Evolutionary conservation across 2,888 invertebrate species (phyloP).

Genomic region (Zaprionus obscuricornis): DNA sequence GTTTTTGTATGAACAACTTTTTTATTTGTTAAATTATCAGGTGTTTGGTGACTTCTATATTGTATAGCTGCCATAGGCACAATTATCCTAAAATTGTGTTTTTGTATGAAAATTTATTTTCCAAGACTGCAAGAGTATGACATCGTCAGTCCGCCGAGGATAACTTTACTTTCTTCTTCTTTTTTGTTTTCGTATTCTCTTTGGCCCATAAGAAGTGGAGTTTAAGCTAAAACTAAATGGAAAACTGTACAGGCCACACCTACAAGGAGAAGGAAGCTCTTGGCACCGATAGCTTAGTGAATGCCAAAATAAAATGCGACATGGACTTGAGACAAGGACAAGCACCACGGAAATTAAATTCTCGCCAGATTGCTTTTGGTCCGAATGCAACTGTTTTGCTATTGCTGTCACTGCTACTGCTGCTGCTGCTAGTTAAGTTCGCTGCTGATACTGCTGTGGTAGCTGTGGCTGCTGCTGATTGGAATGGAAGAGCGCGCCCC

Average conservation of each 20-base stretch:
- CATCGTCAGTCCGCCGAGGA: too few species aligned
- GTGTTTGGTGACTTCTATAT: too few species aligned
- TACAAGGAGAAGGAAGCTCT: slow-evolving; percentile 14
- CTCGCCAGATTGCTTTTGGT: slow-evolving; percentile 42
- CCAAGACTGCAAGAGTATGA: too few species aligned
- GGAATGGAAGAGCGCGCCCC: slow-evolving; percentile 37
- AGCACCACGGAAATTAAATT: slow-evolving; percentile 51
- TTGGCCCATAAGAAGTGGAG: slow-evolving; percentile 54
- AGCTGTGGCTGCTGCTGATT: slow-evolving; percentile 36
- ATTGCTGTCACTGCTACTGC: not conserved
- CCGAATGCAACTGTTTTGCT: slow-evolving; percentile 31
- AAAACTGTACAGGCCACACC: slow-evolving; percentile 37
- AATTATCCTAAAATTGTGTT: too few species aligned
- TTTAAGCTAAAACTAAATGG: slow-evolving; percentile 56
- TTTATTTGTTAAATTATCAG: too few species aligned
- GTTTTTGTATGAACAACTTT: too few species aligned
- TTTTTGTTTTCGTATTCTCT: not conserved
- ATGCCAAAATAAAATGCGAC: slow-evolving; percentile 52
- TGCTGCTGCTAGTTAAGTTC: not conserved
- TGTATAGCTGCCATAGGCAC: too few species aligned
- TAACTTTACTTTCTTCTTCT: too few species aligned
- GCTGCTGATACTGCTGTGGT: slow-evolving; percentile 1
- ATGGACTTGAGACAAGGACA: slow-evolving; percentile 30
- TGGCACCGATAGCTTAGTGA: slow-evolving; percentile 29
- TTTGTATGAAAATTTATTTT: too few species aligned